A percentile compares a stretch with the other conserved stretches of the same genome.
These are phyloP conservation scores for Agrilus planipennis DNA, from an alignment of 1,140 invertebrate species.

Conservation along the genomic window DNA sequence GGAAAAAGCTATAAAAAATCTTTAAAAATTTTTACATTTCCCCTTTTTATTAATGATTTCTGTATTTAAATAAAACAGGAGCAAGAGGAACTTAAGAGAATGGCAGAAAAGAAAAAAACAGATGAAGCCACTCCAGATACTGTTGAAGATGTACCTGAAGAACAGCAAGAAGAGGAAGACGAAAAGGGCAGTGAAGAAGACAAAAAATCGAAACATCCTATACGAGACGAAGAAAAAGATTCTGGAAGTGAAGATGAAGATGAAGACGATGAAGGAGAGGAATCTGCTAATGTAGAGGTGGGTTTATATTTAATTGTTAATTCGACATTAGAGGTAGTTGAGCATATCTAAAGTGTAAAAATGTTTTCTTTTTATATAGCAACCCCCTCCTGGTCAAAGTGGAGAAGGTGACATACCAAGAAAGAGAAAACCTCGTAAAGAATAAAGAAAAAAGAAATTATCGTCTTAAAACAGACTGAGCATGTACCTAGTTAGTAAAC, in stretches of 20 bases:
- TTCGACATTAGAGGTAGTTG: neutral
- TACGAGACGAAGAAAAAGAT: conserved; percentile 20
- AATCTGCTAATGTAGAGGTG: conserved; percentile 1
- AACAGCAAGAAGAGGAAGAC: conserved; percentile 36
- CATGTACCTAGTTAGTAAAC: too few species aligned
- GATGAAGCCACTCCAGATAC: conserved; percentile 41
- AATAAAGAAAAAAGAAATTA: conserved; percentile 33
- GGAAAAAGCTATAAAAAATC: neutral
- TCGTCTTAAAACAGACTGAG: too few species aligned
- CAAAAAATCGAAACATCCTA: too few species aligned
- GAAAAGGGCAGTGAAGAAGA: conserved; percentile 38
- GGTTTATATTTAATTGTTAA: conserved; percentile 2
- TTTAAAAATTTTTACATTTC: conserved; percentile 11
- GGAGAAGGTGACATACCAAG: conserved; percentile 35
- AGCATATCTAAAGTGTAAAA: neutral
- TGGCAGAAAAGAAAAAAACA: conserved; percentile 47
- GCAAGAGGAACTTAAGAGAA: conserved; percentile 25
- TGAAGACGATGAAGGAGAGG: conserved; percentile 20
- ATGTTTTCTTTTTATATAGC: conserved; percentile 4
- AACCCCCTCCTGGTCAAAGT: conserved; percentile 9
- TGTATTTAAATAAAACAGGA: conserved; percentile 17
- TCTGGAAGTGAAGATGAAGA: conserved; percentile 25
- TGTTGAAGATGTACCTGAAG: conserved; percentile 31
- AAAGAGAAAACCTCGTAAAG: conserved; percentile 42
- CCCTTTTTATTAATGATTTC: conserved; percentile 13